Percentiles rank a stretch among this genome's conserved stretches.
Evolutionary conservation across 2,113 vertebrate genomes (phyloP).

Genomic region (Apodemus sylvaticus): DNA sequence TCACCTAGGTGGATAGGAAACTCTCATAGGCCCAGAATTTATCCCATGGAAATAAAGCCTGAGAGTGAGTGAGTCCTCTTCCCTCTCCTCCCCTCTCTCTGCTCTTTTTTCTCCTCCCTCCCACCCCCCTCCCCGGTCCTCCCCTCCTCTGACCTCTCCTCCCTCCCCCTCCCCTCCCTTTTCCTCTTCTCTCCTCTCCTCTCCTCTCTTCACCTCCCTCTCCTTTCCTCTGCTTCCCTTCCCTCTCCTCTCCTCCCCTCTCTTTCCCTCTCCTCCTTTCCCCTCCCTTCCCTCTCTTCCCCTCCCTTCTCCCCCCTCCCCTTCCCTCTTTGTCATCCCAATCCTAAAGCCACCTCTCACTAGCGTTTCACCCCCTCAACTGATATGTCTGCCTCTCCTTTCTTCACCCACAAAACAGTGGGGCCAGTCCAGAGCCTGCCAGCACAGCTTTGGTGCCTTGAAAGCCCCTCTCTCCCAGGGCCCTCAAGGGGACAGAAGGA

Average conservation of each 20-base stretch:
- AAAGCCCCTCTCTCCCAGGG: not conserved
- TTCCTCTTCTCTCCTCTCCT: too few species aligned
- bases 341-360: not conserved
- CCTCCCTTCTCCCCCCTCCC: rapidly evolving
- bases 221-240: too few species aligned
- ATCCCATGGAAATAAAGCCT: not conserved
- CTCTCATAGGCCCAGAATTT: not conserved
- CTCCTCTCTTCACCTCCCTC: not conserved
- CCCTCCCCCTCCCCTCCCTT: too few species aligned
- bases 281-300: rapidly evolving
- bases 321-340: not conserved
- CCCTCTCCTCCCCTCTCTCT: too few species aligned
- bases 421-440: not conserved
- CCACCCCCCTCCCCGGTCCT: not conserved
- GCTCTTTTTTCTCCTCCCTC: rapidly evolving
- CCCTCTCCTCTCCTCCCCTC: too few species aligned
- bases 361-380: not conserved
- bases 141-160: too few species aligned
- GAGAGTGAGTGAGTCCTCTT: not conserved
- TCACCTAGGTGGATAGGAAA: not conserved
- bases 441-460: not conserved
- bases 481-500: not conserved
- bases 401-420: not conserved
- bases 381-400: not conserved
- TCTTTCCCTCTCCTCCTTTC: not conserved